A percentile compares a stretch with the other conserved stretches of the same genome.
These are phyloP conservation scores for Upupa epops DNA, from an alignment of 2,113 vertebrate genomes.

Conservation along the genomic window DNA sequence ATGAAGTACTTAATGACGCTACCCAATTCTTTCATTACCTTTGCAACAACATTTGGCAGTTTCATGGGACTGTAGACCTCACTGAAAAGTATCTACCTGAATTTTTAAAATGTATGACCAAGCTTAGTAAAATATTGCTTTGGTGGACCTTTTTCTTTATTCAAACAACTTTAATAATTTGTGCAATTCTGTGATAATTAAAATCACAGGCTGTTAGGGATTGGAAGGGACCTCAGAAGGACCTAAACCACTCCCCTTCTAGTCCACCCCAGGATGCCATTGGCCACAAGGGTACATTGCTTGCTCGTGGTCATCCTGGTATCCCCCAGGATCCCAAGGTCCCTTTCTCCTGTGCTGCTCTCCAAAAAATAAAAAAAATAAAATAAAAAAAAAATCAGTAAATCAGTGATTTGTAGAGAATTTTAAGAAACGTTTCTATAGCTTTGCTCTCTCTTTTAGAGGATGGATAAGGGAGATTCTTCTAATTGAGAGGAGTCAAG, in stretches of 20 bases:
- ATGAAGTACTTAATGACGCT: not conserved
- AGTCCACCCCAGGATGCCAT: too few relatives aligned
- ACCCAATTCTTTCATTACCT: not conserved
- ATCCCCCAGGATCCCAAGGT: too few relatives aligned
- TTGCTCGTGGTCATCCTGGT: too few relatives aligned
- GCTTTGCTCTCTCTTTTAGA: not conserved
- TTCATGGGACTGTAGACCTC: not conserved
- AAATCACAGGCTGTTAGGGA: too few relatives aligned
- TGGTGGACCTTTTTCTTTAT: not conserved
- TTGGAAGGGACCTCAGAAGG: too few relatives aligned
- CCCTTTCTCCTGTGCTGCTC: too few relatives aligned
- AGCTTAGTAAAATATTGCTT: not conserved
- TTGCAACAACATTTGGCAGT: not conserved
- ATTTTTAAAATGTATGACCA: not conserved
- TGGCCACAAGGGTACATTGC: too few relatives aligned
- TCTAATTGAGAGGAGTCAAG: not conserved
- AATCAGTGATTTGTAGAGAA: not conserved
- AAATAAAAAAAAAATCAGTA: too few relatives aligned
- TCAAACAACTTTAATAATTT: not conserved
- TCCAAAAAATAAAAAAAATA: too few relatives aligned
- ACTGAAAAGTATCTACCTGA: not conserved
- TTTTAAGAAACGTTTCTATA: not conserved
- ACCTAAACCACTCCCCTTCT: too few relatives aligned
- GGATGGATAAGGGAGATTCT: not conserved
- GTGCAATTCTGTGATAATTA: too few relatives aligned